Percentiles rank a stretch among this genome's conserved stretches.
Conservation (phyloP, 2,113 vertebrate genomes). For the Esox niger region DNA sequence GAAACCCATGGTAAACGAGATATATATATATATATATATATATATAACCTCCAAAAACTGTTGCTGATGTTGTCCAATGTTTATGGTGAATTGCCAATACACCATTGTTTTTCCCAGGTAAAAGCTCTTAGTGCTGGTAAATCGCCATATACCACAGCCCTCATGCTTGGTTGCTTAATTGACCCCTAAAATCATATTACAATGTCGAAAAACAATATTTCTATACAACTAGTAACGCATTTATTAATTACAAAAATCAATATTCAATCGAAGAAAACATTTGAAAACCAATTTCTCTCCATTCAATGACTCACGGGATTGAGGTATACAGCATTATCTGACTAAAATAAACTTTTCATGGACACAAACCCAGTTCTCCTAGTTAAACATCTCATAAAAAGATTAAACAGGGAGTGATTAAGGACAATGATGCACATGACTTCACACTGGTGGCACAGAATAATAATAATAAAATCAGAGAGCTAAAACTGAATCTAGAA, state of each 20-base stretch:
- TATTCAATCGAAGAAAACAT: neutral
- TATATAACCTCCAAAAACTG: too few species aligned
- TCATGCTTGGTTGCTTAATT: too few species aligned
- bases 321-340: neutral
- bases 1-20: too few species aligned
- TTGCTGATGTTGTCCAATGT: too few species aligned
- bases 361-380: neutral
- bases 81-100: too few species aligned
- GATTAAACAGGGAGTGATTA: slow-evolving; percentile 1
- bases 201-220: neutral
- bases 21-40: too few species aligned
- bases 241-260: neutral
- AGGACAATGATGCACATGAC: neutral
- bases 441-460: neutral
- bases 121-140: too few species aligned
- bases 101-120: too few species aligned
- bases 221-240: slow-evolving; percentile 12
- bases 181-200: neutral
- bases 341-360: neutral
- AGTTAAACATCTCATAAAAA: neutral
- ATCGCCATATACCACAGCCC: too few species aligned
- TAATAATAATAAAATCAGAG: neutral
- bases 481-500: too few species aligned
- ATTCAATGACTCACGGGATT: neutral
- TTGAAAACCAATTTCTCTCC: neutral